phyloP scores from a whole-genome alignment of 2,797 vertebrate genomes.

The Peromyscus eremicus region DNA sequence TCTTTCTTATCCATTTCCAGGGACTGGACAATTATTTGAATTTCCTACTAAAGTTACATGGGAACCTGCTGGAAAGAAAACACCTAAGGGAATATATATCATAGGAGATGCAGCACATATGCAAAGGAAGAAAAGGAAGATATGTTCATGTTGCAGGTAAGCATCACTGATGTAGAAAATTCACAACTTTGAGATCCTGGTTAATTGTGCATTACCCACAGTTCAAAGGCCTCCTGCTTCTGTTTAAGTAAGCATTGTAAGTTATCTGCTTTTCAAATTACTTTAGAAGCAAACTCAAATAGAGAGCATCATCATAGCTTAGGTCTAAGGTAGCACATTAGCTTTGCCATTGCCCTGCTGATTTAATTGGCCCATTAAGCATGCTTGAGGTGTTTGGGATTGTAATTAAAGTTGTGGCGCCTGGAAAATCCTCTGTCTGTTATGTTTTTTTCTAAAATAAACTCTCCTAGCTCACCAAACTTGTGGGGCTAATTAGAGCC shows the following conservation, averaged over 20 bases:
- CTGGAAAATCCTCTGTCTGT: constrained; percentile 77
- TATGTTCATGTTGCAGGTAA: neutral
- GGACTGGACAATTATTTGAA: neutral
- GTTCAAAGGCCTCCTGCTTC: constrained; percentile 73
- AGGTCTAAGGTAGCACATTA: constrained; percentile 73
- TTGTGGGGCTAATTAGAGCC: constrained; percentile 87
- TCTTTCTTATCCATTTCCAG: neutral
- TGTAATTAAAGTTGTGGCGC: constrained; percentile 84
- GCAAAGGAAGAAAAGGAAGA: neutral
- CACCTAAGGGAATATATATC: neutral
- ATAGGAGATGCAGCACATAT: neutral
- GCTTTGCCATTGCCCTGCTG: constrained; percentile 71
- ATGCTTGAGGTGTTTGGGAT: constrained; percentile 81
- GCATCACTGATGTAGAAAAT: neutral
- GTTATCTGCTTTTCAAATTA: constrained; percentile 72
- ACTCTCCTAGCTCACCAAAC: constrained; percentile 81
- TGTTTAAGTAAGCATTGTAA: constrained; percentile 71
- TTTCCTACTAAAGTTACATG: neutral
- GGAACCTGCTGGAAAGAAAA: neutral
- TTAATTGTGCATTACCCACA: constrained; percentile 26
- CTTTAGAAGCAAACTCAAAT: constrained; percentile 70
- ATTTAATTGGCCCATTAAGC: constrained; percentile 86
- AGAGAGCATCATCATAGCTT: constrained; percentile 67
- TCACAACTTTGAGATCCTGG: neutral
- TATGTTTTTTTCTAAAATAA: constrained; percentile 78